Base-by-base conservation (phyloP, 2,888 invertebrate genomes). In the Melangyna quadrimaculata region DNA sequence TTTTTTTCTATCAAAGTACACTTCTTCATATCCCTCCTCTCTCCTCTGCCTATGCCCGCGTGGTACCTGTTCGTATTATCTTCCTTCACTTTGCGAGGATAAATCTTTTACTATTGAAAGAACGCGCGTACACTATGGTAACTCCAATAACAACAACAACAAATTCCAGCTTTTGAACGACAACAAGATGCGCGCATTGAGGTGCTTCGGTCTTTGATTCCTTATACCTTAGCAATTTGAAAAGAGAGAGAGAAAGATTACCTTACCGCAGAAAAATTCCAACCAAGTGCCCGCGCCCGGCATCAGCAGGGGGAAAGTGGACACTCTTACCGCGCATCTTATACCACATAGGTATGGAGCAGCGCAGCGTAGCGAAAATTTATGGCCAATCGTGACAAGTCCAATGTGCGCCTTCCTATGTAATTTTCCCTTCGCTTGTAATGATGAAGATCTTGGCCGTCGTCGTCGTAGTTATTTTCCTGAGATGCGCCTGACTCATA, bases 371-470 rank as follows among this genome's bases (percentile, higher is more conserved):
- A 86, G 80, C 72, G 84, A 81, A 88, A 88, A 88, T 88, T 88
- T 88, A 88, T 88, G 88, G 87, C 83, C 79, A 87, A 86, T 88
- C 88, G 88, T 88, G 88, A 88, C 88, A 88, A 88, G 87, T 88
- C 87, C 87, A 78, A 81, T 84, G 86, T 86, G 86, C 86, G 81
- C 87, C 87, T 88, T 88, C 87, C 88, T 88, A 87, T 88, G 83
- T 88, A 88, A 88, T 88, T 88, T 88, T 82, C 87, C 79, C 87
- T 78, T 84, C 86, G 86, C 86, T 77, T 72, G 86, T 86, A 81
- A 86, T 86, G 78, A 78, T 87, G 78, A 81, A 83, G 87, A 79
- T 84, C 86, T 87, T 87, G 78, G 77, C 77, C 72, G 69, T 65
- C 63, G 9, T 55, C 6, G 32, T 57, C 29, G 17, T 29, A 55